Conservation (phyloP, 2,113 vertebrate species). For the Callithrix jacchus region DNA sequence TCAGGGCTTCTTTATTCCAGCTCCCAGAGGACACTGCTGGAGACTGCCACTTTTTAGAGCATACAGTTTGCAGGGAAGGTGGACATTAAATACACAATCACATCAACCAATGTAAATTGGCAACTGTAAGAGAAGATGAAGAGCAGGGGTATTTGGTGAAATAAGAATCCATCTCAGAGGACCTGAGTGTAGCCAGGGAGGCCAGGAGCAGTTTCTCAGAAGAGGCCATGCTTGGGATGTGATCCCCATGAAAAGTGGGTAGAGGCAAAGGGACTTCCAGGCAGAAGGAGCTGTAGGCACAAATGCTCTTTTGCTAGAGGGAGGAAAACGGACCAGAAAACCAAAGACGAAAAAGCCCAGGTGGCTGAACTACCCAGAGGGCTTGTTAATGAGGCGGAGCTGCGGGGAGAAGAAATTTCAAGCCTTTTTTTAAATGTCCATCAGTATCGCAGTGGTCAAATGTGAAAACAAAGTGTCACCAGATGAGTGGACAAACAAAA, state of each 20-base stretch:
- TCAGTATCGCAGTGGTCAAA: too few species aligned
- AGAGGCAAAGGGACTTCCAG: background rate
- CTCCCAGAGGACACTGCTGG: too few species aligned
- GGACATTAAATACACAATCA: accelerated
- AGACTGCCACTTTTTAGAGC: accelerated
- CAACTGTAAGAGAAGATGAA: background rate
- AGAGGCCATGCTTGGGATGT: background rate
- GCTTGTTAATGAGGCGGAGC: too few species aligned
- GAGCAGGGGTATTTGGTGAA: background rate
- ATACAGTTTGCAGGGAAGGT: accelerated
- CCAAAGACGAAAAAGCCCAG: background rate
- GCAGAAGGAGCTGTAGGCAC: background rate
- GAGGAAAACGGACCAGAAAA: background rate
- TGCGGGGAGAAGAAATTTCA: too few species aligned
- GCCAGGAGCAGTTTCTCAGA: accelerated
- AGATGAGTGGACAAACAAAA: too few species aligned
- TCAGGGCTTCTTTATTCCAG: too few species aligned
- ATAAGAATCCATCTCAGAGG: background rate
- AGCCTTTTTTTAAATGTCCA: background rate
- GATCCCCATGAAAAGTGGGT: background rate
- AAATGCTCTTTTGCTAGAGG: background rate
- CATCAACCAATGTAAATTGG: accelerated
- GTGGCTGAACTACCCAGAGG: accelerated
- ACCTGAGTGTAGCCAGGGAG: too few species aligned
- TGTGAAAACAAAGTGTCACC: too few species aligned